phyloP scores from a whole-genome alignment of 2,797 vertebrate species.

The Anabas testudineus region DNA sequence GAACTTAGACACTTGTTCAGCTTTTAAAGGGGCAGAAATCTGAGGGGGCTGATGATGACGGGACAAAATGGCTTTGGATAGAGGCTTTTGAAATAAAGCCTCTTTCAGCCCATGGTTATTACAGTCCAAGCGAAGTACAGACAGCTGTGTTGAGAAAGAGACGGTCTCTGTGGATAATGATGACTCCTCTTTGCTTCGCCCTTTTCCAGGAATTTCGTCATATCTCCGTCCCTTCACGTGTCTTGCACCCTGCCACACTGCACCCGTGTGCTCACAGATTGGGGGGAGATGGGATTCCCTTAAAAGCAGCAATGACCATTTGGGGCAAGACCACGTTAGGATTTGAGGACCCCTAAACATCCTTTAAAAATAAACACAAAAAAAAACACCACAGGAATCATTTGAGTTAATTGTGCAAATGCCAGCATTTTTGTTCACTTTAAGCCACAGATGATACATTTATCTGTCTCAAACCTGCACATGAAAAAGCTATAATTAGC shows the following conservation, averaged over 20 bases:
- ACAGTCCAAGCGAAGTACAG: slow-evolving; percentile 14
- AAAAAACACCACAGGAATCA: background rate
- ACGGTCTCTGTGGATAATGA: slow-evolving; percentile 19
- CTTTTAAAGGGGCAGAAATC: slow-evolving; percentile 22
- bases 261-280: slow-evolving; percentile 29
- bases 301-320: slow-evolving; percentile 47
- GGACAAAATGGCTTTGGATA: slow-evolving; percentile 27
- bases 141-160: slow-evolving; percentile 3
- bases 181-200: background rate
- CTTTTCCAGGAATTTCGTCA: slow-evolving; percentile 3
- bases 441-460: background rate
- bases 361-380: slow-evolving; percentile 58
- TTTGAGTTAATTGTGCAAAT: background rate
- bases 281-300: slow-evolving; percentile 52
- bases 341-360: slow-evolving; percentile 77
- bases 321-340: slow-evolving; percentile 56
- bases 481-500: no score
- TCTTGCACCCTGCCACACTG: slow-evolving; percentile 21
- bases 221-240: slow-evolving; percentile 16
- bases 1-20: slow-evolving; percentile 16
- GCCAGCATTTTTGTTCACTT: background rate
- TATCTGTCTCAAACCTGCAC: background rate
- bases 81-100: slow-evolving; percentile 23
- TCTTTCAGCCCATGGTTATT: slow-evolving; percentile 8
- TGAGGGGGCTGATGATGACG: slow-evolving; percentile 15